Evolutionary conservation across 1,140 invertebrate genomes (phyloP).

Genomic region (Manduca sexta): DNA sequence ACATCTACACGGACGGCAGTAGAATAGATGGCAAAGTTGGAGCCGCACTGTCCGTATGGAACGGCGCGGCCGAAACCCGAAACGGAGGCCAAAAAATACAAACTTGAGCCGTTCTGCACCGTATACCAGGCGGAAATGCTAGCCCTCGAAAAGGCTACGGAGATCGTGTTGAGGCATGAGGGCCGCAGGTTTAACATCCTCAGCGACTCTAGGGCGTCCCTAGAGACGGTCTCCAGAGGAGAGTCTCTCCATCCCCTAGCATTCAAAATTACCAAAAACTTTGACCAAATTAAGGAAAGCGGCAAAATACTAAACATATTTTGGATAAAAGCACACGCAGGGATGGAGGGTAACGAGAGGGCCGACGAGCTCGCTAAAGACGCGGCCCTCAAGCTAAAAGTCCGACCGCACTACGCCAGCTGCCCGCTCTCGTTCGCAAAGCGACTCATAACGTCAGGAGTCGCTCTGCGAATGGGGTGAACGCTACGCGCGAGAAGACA

Average conservation of each 20-base stretch:
- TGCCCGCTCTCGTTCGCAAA: neutral
- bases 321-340: neutral
- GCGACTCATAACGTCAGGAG: neutral
- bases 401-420: neutral
- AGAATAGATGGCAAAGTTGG: neutral
- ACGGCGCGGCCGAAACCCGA: neutral
- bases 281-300: neutral
- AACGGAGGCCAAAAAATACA: neutral
- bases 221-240: neutral
- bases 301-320: neutral
- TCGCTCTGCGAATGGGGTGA: neutral
- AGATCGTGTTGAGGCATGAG: neutral
- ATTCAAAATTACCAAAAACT: neutral
- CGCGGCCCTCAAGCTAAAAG: neutral
- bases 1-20: slow-evolving; percentile 2
- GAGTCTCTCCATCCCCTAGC: neutral
- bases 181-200: neutral
- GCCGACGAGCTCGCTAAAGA: neutral
- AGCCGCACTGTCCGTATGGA: neutral
- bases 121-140: neutral
- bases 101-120: neutral
- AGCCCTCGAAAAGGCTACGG: neutral
- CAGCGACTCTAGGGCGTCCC: neutral
- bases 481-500: too few relatives aligned
- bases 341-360: neutral